These are phyloP conservation scores for Gavialis gangeticus DNA, from an alignment of 2,113 vertebrate species.

Conservation along the genomic window DNA sequence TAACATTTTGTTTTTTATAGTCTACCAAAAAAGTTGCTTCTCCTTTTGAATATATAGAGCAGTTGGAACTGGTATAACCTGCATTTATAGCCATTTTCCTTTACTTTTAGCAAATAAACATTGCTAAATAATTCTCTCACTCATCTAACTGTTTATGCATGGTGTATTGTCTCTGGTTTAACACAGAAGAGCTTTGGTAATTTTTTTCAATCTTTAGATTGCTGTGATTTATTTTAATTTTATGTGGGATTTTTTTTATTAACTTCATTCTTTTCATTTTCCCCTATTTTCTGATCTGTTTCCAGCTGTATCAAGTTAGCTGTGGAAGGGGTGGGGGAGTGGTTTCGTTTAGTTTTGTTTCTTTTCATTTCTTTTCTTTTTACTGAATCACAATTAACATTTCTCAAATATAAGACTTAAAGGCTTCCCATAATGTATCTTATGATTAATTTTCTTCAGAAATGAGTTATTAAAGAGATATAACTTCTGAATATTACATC, in stretches of 20 bases:
- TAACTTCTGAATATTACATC: background rate
- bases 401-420: conserved; percentile 3
- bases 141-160: background rate
- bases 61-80: background rate
- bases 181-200: background rate
- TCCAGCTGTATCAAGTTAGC: conserved; percentile 11
- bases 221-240: background rate
- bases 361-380: background rate
- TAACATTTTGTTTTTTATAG: background rate
- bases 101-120: background rate
- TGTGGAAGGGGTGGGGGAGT: background rate
- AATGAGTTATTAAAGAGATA: background rate
- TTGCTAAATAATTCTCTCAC: background rate
- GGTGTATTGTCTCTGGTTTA: background rate
- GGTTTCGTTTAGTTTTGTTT: background rate
- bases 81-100: background rate
- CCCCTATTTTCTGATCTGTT: conserved; percentile 3
- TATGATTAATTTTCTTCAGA: conserved; percentile 32
- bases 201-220: background rate
- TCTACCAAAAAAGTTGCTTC: background rate
- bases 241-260: conserved; percentile 10
- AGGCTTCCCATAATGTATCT: background rate
- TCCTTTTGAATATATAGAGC: background rate
- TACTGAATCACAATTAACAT: background rate
- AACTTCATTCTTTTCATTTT: background rate